Conservation (phyloP, 2,113 vertebrate species). For the Salvator merianae region DNA sequence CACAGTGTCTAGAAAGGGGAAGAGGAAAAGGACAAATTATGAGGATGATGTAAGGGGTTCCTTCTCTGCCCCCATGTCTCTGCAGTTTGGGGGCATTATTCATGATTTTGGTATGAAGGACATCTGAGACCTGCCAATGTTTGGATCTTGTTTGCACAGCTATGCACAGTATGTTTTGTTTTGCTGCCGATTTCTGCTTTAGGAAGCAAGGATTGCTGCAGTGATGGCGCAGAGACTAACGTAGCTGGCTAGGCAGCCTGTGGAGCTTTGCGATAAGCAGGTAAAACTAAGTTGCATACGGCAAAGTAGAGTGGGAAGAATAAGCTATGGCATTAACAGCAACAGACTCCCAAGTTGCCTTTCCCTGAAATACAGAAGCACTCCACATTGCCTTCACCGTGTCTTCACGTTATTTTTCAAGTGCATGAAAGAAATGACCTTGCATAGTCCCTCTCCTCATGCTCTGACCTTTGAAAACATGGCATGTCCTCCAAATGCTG, state of each 20-base stretch:
- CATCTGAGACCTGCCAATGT: constrained; percentile 9
- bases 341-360: too few species aligned
- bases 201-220: not conserved
- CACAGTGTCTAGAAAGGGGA: not conserved
- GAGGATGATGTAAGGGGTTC: not conserved
- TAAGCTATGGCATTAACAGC: not conserved
- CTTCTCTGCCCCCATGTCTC: not conserved
- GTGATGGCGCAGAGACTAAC: not conserved
- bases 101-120: constrained; percentile 24
- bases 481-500: too few species aligned
- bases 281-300: too few species aligned
- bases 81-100: constrained; percentile 31
- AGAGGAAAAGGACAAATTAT: not conserved
- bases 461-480: too few species aligned
- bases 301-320: not conserved
- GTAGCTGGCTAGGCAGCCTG: too few species aligned
- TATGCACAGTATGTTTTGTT: constrained; percentile 8
- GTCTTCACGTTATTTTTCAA: too few species aligned
- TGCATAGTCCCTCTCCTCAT: too few species aligned
- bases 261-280: too few species aligned
- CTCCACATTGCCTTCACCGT: not conserved
- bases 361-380: not conserved
- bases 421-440: too few species aligned
- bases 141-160: constrained; percentile 7
- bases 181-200: not conserved